phyloP scores from a whole-genome alignment of 2,113 vertebrate genomes.

The Laticauda laticaudata region DNA sequence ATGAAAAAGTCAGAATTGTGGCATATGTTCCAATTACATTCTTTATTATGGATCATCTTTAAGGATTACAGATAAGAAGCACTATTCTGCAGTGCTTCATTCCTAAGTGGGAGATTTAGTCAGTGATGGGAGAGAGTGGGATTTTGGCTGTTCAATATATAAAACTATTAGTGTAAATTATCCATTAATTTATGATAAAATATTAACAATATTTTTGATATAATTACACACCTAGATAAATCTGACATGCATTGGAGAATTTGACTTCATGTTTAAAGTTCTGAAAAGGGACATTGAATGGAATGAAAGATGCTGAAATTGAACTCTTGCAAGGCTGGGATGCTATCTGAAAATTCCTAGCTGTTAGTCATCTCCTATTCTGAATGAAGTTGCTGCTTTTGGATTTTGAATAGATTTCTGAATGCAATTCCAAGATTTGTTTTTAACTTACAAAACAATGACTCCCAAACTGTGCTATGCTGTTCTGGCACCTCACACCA shows the following conservation, averaged over 20 bases:
- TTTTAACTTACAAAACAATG: background rate
- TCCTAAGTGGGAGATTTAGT: background rate
- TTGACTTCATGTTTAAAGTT: background rate
- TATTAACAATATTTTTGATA: background rate
- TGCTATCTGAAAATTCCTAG: background rate
- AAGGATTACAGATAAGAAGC: background rate
- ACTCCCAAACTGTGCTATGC: background rate
- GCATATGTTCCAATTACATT: slow-evolving; percentile 1
- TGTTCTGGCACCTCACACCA: background rate
- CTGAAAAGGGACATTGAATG: background rate
- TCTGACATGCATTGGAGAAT: background rate
- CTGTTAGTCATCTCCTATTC: background rate
- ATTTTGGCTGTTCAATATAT: background rate
- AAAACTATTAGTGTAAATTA: background rate
- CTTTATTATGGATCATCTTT: background rate
- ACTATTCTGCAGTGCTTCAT: background rate
- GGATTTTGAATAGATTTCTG: background rate
- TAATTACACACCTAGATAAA: background rate
- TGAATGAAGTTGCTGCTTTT: background rate
- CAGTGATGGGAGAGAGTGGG: background rate
- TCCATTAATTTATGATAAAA: background rate
- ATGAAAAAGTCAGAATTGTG: background rate
- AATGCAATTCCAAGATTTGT: background rate
- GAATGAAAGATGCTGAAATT: background rate
- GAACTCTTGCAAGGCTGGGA: background rate